phyloP scores from a whole-genome alignment of 2,797 vertebrate genomes.

The Spinus olivaceus region DNA sequence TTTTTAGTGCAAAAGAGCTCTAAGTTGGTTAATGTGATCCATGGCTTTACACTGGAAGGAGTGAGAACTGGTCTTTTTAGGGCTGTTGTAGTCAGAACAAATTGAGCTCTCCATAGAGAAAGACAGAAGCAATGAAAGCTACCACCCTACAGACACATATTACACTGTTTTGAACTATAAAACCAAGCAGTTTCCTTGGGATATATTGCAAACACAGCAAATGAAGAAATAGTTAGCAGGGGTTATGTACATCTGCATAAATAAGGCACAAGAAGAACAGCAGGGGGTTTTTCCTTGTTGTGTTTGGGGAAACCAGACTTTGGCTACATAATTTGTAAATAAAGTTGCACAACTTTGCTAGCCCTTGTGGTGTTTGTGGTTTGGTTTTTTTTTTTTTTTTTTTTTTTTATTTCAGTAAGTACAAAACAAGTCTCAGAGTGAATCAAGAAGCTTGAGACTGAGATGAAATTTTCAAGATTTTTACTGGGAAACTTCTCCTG shows the following conservation, averaged over 20 bases:
- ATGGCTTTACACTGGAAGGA: neutral
- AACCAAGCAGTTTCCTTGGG: neutral
- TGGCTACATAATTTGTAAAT: slow-evolving; percentile 15
- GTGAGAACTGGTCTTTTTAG: neutral
- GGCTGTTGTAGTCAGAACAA: neutral
- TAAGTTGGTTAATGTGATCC: neutral
- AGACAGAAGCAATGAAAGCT: neutral
- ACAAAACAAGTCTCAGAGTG: neutral
- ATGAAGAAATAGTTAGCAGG: neutral
- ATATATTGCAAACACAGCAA: neutral
- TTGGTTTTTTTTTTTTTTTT: neutral
- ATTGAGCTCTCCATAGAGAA: neutral
- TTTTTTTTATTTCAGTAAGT: neutral
- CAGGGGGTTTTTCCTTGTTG: neutral
- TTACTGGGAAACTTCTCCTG: neutral
- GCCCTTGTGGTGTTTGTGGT: neutral
- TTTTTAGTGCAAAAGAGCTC: neutral
- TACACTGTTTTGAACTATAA: neutral
- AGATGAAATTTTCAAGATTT: neutral
- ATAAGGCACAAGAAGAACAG: neutral
- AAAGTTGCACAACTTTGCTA: slow-evolving; percentile 2
- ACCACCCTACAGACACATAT: neutral
- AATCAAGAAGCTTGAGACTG: neutral
- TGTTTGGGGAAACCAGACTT: neutral
- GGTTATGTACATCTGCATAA: neutral